Evolutionary conservation across 2,797 vertebrate species (phyloP), one percentile per base, ranked within the genome.

Genomic region (Basileuterus tristriatus): DNA sequence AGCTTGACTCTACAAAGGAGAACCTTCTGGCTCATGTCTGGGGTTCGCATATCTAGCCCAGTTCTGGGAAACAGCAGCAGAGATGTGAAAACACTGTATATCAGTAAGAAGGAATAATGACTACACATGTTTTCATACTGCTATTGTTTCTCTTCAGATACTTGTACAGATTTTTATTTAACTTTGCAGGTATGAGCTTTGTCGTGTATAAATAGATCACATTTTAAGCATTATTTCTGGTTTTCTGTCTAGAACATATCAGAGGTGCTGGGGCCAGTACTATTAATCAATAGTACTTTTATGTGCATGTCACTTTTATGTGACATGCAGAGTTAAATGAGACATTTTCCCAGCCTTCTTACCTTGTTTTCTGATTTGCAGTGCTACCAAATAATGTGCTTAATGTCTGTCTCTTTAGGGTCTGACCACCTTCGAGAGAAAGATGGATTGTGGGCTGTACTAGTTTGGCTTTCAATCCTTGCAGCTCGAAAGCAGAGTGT

Each of bases 371-470:
- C 53, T 78, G 19, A 29, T 52, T 71, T 71, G 15, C 5, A 41
- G 24, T 64, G 50, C 64, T 87, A 50, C 10, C 27, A 55, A 90
- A 46, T 75, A 80, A 79, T 47, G 21, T 50, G 18, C 15, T 71
- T 92, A 86, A 21, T 37, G 12, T 94, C 12, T 96, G 37, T 96
- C 59, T 92, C 70, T 55, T 24, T 91, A 99, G 99, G 99, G 44
- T 99, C 99, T 37, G 99, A 99, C 96, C 99, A 99, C 96, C 99
- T 99, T 90, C 98, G 99, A 77, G 99, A 99, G 96, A 99, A 99
- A 94, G 99, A 99, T 32, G 99, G 99, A 50, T 96, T 99, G 52
- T 99, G 99, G 99, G 98, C 99, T 18, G 99, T 99, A 92, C 96
- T 99, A 95, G 97, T 99, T 85, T 99, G 99, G 99, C 97, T 99